phyloP scores from a whole-genome alignment of 2,797 vertebrate species.

The Geotrypetes seraphini region DNA sequence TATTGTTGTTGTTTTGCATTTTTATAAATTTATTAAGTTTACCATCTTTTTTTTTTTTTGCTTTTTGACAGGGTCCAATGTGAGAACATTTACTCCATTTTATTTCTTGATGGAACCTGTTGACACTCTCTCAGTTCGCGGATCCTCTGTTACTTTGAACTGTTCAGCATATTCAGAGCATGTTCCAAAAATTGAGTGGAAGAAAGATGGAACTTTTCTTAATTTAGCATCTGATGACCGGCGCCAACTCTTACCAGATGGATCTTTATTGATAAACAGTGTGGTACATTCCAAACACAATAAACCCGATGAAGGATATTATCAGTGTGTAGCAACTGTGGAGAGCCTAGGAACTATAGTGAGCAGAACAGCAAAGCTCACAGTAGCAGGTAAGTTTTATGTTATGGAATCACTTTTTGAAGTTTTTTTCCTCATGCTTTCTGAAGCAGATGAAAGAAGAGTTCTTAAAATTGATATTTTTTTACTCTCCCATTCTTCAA shows the following conservation, averaged over 20 bases:
- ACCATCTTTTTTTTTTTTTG: background rate
- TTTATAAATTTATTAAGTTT: too few species aligned
- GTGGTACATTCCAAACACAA: conserved; percentile 94
- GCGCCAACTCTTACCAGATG: conserved; percentile 74
- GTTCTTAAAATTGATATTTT: too few species aligned
- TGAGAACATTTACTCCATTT: conserved; percentile 82
- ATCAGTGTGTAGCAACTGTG: conserved; percentile 89
- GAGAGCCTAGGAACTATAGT: conserved; percentile 87
- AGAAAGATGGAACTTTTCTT: conserved; percentile 88
- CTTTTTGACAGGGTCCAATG: conserved; percentile 55
- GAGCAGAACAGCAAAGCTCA: conserved; percentile 81
- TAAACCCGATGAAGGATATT: conserved; percentile 92
- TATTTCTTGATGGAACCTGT: conserved; percentile 82
- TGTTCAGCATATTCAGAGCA: conserved; percentile 75
- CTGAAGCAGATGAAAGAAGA: too few species aligned
- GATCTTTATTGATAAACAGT: conserved; percentile 74
- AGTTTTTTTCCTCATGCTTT: too few species aligned
- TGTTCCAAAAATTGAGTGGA: conserved; percentile 78
- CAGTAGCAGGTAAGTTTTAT: conserved; percentile 77
- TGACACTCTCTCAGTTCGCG: conserved; percentile 72
- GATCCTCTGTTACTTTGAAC: conserved; percentile 72
- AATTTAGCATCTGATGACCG: conserved; percentile 83
- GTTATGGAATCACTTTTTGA: too few species aligned
- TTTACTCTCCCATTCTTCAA: too few species aligned
- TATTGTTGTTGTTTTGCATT: too few species aligned